Evolutionary conservation across 1,140 invertebrate genomes (phyloP).

Genomic region (Hermetia illucens): DNA sequence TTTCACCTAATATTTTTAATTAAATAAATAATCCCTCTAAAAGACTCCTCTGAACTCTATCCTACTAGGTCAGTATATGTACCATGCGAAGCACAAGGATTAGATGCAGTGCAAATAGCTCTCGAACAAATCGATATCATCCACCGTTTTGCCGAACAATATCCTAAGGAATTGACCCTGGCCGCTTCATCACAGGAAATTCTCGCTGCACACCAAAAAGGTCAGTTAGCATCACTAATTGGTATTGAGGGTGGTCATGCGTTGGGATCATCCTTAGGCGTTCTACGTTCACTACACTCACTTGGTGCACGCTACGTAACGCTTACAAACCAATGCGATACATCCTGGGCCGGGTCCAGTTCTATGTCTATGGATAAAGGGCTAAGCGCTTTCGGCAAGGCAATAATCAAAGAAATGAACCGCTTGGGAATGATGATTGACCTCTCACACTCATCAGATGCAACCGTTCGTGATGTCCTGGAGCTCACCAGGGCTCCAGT

Average conservation of each 20-base stretch:
- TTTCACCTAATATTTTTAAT: no score
- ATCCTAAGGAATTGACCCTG: slow-evolving; percentile 51
- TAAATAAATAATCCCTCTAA: no score
- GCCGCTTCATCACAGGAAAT: slow-evolving; percentile 60
- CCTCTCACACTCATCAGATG: slow-evolving; percentile 74
- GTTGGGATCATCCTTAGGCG: slow-evolving; percentile 68
- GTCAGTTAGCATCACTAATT: slow-evolving; percentile 66
- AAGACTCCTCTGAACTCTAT: no score
- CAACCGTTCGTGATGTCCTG: slow-evolving; percentile 75
- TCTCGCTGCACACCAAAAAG: slow-evolving; percentile 54
- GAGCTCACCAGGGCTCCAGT: slow-evolving; percentile 71
- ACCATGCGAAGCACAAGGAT: slow-evolving; percentile 62
- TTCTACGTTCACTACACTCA: slow-evolving; percentile 69
- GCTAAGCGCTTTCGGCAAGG: slow-evolving; percentile 52
- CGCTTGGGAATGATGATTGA: slow-evolving; percentile 89
- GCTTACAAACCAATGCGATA: slow-evolving; percentile 66
- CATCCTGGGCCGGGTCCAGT: slow-evolving; percentile 49
- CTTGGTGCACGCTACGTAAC: slow-evolving; percentile 70
- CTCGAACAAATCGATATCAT: slow-evolving; percentile 83
- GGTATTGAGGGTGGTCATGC: slow-evolving; percentile 79
- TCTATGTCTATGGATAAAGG: slow-evolving; percentile 32
- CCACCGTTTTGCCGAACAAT: slow-evolving; percentile 65
- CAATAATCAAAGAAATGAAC: slow-evolving; percentile 75
- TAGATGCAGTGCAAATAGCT: slow-evolving; percentile 72
- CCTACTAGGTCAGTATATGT: slow-evolving; percentile 78